Evolutionary conservation across 2,888 invertebrate genomes (phyloP), one percentile per base, ranked within the genome.

Genomic region (Tiliacea aurago): DNA sequence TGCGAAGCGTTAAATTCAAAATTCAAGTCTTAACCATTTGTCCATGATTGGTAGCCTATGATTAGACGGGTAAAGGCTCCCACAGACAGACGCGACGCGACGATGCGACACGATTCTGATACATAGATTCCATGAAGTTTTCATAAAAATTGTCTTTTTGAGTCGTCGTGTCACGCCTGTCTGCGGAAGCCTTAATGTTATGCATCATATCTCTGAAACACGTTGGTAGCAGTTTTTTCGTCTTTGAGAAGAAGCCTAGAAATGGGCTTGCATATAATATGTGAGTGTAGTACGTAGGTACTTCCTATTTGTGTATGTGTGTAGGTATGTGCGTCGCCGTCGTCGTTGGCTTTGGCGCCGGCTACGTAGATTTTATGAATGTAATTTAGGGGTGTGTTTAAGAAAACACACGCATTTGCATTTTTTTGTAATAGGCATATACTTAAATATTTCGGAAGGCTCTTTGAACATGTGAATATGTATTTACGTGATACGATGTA

Each of bases 281-380:
- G 20, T 33, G 4, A 43, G 43, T 53, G 9, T 18, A 41, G 9
- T 18, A 41, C 20, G 15, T 53, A 18, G 9, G 13, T 51, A 33
- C n/a, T 23, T 51, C 11, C 18, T 11, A 51, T n/a, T 9, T 47
- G 13, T 20, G 10, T 18, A 15, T 41, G 33, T 33, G 72, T 23
- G n/a, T n/a, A n/a, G n/a, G 2, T 33, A n/a, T 4, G 23, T 23
- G 7, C 28, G 28, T 67, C 10, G 37, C 3, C 28, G 37, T n/a
- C 4, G 37, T 1, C 28, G 37, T n/a, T 2, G n/a, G 18, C 1
- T 33, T 2, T 11, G 53, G 53, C 41, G 41, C n/a, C 41, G 15
- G 20, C n/a, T 4, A 63, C 75, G 28, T 47, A 59, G 0, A 20
- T 63, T 76, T 62, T 70, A 69, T 49, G 55, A 76, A 55, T 70